Evolutionary conservation across 2,888 invertebrate species (phyloP), one percentile per base, ranked within the genome.

Genomic region (Leptogaster cylindrica): DNA sequence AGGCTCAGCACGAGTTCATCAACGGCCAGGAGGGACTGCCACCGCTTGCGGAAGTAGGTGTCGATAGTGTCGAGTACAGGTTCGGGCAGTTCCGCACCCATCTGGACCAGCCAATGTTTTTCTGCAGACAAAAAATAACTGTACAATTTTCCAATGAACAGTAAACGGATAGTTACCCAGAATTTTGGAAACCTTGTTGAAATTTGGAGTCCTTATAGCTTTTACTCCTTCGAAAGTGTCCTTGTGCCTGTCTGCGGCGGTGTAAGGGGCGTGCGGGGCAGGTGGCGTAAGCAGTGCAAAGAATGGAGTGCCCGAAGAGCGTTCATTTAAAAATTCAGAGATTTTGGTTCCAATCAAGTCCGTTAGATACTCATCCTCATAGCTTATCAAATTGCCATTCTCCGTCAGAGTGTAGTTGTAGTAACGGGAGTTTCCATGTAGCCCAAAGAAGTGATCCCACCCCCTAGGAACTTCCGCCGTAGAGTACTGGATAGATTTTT

Each of bases 371-470:
- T 89, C 85, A 14, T 87, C 81, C 16, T 85, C 78, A 10, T 87
- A 87, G 74, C 88, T 87, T 28, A 85, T 86, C 7, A 84, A 84
- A 0, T 85, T 85, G 0, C 92, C 92, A 78, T 96, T 93, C 71
- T 93, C 86, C 0, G 92, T 93, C 48, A 96, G 79, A 0, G 89
- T 88, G 76, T 94, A 97, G 81, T 95, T 88, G 79, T 95, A 97
- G 80, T 96, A 97, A n/a, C 85, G 87, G 0, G 95, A 95, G 80
- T 97, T 97, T 27, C 95, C 95, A 70, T 93, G 87, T 36, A 97
- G 83, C 0, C 92, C 96, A 75, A 89, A 84, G 91, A 96, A 97
- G 76, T 89, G 86, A 68, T 89, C 85, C 91, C 95, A 97, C 0
- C 97, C 96, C 0, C 84, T 83, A 0, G 97, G 97, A 1, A 94